Base-by-base conservation (phyloP, 2,888 invertebrate species). In the Dryococelus australis region DNA sequence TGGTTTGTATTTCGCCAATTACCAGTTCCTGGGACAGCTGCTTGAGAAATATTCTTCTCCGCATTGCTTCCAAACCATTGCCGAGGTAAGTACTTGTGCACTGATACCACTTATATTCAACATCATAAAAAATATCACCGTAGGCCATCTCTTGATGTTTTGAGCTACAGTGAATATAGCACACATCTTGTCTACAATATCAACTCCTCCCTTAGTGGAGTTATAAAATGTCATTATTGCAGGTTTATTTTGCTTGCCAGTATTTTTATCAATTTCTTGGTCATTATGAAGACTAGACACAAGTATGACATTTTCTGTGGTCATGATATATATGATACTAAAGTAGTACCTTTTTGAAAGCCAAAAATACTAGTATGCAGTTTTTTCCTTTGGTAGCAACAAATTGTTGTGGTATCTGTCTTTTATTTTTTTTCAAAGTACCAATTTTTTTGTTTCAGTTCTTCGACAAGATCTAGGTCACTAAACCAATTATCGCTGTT, bases 401-500 rank as follows among this genome's bases (percentile, higher is more conserved):
- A 47, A 47, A 47, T 12, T 47, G 47, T 12, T 81, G 78, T 9
- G 47, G 47, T 12, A 47, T n/a, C n/a, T n/a, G n/a, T n/a, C 12
- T 80, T 28, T 86, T 86, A 43, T 88, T 88, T 86, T 87, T 88
- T 84, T 81, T 43, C 24, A 88, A 8, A 2, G 87, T 89, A 51
- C 88, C 89, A 26, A 87, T 87, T 86, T 27, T 88, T 86, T 35
- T 83, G 24, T 85, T 87, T 87, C 20, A 88, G 53, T 20, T 84
- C 8, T 0, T 88, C 27, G 53, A n/a, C n/a, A n/a, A n/a, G n/a
- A n/a, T n/a, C n/a, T n/a, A n/a, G n/a, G n/a, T n/a, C n/a, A n/a
- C n/a, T 89, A 53, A 86, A 87, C 43, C 86, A 86, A 28, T 86
- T 87, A 85, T 89, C 90, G 89, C 88, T 0, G 88, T 89, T 78